These are phyloP conservation scores for Drosophila ambigua DNA, from an alignment of 1,140 invertebrate species.

Conservation along the genomic window DNA sequence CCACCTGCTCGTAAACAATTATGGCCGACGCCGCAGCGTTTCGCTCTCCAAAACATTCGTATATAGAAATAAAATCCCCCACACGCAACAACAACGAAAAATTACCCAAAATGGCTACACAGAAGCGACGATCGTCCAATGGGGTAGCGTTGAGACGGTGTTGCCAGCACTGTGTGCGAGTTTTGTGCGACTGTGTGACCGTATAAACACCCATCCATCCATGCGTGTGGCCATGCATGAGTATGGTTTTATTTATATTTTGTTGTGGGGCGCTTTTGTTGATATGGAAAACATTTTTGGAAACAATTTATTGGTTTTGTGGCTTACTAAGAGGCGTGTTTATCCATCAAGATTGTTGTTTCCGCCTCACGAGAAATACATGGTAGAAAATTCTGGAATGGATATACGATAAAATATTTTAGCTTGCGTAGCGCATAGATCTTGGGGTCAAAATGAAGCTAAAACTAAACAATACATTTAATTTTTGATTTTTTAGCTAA, in stretches of 20 bases:
- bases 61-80: slow-evolving; percentile 46
- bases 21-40: slow-evolving; percentile 74
- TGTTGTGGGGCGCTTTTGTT: neutral
- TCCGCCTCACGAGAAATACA: too few species aligned
- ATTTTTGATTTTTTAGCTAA: neutral
- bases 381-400: too few species aligned
- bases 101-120: slow-evolving; percentile 77
- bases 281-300: neutral
- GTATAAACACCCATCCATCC: too few species aligned
- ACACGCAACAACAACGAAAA: slow-evolving; percentile 59
- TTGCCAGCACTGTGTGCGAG: slow-evolving; percentile 24
- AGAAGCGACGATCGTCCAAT: slow-evolving; percentile 72
- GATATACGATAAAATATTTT: too few species aligned
- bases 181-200: slow-evolving; percentile 1
- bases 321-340: too few species aligned
- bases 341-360: too few species aligned
- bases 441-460: too few species aligned
- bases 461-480: too few species aligned
- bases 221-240: neutral
- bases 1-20: slow-evolving; percentile 77
- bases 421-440: too few species aligned
- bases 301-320: neutral
- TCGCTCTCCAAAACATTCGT: slow-evolving; percentile 45
- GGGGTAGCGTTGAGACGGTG: slow-evolving; percentile 39
- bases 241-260: slow-evolving; percentile 1